Evolutionary conservation across 2,113 vertebrate genomes (phyloP), one percentile per base, ranked within the genome.

Genomic region (Hydrochoerus hydrochaeris): DNA sequence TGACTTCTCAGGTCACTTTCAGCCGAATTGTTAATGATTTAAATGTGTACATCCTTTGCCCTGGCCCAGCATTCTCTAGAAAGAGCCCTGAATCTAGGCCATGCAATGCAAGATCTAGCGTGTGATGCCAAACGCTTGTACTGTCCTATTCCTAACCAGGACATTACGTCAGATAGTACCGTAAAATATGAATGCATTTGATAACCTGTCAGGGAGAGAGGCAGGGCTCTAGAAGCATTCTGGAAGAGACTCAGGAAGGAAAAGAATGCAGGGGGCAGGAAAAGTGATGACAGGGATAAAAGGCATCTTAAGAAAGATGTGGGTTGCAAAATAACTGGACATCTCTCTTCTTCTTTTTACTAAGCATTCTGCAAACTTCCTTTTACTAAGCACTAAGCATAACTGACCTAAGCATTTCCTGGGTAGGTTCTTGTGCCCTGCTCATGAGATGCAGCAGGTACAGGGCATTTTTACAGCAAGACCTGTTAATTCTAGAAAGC

Each of bases 401-500:
- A 91, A 71, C 46, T 60, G 69, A 92, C 30, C 54, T 41, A 86
- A 96, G n/a, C 35, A 84, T 67, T 81, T 90, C 85, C 35, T 80
- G 80, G 78, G 16, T 41, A 57, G 19, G 19, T 30, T 52, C 67
- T 54, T 78, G 58, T 63, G 60, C 62, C 32, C 71, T 67, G 62
- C 24, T 52, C 38, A 63, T 77, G 32, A 85, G 63, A 63, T 88
- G 67, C 35, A 90, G 10, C 12, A 41, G 85, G 60, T 60, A 54
- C 85, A 88, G 63, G 10, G 10, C 58, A 83, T 82, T 89, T 44
- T 85, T 85, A 87, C 3, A 71, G 67, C 62, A 90, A 54, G 57
- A 46, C 8, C 14, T 89, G 19, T 97, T 95, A 44, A 52, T 85
- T 94, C 90, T 89, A 94, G 73, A 95, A 95, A 91, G 32, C 63